Evolutionary conservation across 1,140 invertebrate species (phyloP), one percentile per base, ranked within the genome.

Genomic region (Vollenhovia emeryi): DNA sequence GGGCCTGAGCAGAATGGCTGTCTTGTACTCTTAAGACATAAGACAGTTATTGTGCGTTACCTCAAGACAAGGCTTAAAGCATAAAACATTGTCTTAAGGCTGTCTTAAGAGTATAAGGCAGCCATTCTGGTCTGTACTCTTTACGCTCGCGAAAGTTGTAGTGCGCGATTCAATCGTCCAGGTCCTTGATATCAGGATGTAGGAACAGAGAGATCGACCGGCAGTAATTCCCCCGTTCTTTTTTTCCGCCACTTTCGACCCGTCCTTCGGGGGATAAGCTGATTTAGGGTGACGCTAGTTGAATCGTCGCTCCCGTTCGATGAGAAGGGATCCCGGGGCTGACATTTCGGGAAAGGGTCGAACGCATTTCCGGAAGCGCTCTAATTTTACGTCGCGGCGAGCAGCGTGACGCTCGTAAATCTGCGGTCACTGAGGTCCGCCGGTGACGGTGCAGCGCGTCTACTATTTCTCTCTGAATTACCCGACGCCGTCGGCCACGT

Each of bases 371-470:
- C 76, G 76, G 66, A 87, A 88, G 84, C 87, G 84, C 57, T 87
- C 80, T 86, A 73, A 88, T 87, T 88, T 88, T 87, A 87, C 87
- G 73, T 84, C 69, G 80, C 52, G 64, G 36, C 18, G 27, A 57
- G 15, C 76, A 59, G 57, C 60, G 50, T 27, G 78, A 73, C 36
- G 55, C 86, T 85, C 87, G 59, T 88, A 88, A 88, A 88, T 88
- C 87, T 88, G 86, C 13, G 87, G 87, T 88, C 40, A 60, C 36
- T 57, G 64, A 73, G 86, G 87, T 88, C 79, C 79, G 75, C 69
- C 60, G 80, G 69, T 71, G 87, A 84, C 86, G 76, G 73, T 78
- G 73, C 57, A n/a, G 62, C 33, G 43, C 75, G 43, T 84, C 64
- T 87, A 74, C 79, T 87, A 78, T 88, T 84, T 62, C 86, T 87